Conservation (phyloP, 1,140 invertebrate species). For the Sinella curviseta region DNA sequence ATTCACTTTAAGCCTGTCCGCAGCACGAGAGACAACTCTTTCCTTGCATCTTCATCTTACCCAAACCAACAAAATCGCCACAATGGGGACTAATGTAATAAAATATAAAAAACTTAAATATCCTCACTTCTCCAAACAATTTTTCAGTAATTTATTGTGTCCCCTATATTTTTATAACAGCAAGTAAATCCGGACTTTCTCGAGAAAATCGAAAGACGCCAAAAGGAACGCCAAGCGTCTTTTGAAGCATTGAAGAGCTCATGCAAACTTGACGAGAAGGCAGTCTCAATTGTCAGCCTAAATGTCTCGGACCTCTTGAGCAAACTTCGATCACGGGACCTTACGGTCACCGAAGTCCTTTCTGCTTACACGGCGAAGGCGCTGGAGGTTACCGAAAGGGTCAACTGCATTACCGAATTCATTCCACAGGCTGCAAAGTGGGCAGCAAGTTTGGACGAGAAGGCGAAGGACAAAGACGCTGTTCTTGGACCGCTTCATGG, state of each 20-base stretch:
- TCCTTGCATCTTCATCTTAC: too few relatives aligned
- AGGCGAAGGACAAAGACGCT: too few relatives aligned
- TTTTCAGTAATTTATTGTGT: too few relatives aligned
- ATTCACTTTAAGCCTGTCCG: too few relatives aligned
- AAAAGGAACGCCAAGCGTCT: background rate
- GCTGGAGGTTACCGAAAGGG: conserved; percentile 50
- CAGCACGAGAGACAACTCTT: too few relatives aligned
- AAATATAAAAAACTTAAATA: too few relatives aligned
- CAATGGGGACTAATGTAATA: too few relatives aligned
- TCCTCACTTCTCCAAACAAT: too few relatives aligned
- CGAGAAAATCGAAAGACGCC: background rate
- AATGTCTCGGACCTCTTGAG: conserved; percentile 33
- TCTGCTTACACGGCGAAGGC: conserved; percentile 50
- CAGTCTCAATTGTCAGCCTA: background rate
- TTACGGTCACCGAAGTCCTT: conserved; percentile 40
- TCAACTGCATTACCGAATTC: conserved; percentile 54
- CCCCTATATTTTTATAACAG: too few relatives aligned
- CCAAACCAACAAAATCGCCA: too few relatives aligned
- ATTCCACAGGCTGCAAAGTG: conserved; percentile 43
- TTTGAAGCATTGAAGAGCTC: background rate
- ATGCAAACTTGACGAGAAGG: background rate
- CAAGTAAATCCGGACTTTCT: background rate
- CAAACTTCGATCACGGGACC: conserved; percentile 36
- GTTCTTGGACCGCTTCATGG: conserved; percentile 52
- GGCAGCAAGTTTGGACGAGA: conserved; percentile 50